phyloP scores from a whole-genome alignment of 2,888 invertebrate species.

The Hirtodrosophila alboralis region DNA sequence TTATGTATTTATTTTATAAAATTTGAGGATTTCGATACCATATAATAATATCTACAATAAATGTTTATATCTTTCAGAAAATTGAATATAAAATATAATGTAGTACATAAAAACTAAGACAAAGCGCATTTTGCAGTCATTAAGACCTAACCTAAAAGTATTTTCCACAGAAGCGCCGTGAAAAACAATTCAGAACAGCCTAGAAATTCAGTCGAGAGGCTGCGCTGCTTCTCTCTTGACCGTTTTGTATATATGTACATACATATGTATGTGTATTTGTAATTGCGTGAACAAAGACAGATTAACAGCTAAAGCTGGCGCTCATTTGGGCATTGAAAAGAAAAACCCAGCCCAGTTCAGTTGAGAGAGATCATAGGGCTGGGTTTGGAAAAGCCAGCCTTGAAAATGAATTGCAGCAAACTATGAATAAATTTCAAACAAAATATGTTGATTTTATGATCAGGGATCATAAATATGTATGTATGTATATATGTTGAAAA shows the following conservation, averaged over 20 bases:
- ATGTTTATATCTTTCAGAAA: too few relatives aligned
- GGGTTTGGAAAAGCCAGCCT: slow-evolving; percentile 68
- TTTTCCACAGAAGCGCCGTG: slow-evolving; percentile 57
- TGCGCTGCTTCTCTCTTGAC: slow-evolving; percentile 29
- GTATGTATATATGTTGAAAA: slow-evolving; percentile 58
- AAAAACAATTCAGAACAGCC: slow-evolving; percentile 20
- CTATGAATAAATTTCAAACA: slow-evolving; percentile 61
- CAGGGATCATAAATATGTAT: slow-evolving; percentile 6
- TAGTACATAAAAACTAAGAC: too few relatives aligned
- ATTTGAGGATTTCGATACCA: too few relatives aligned
- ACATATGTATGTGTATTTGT: too few relatives aligned
- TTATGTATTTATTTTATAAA: too few relatives aligned
- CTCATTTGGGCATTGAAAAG: slow-evolving; percentile 38
- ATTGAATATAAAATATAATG: too few relatives aligned
- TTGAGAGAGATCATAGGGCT: slow-evolving; percentile 6
- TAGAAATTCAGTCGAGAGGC: slow-evolving; percentile 25
- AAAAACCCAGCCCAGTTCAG: slow-evolving; percentile 3
- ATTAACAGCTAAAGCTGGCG: slow-evolving; percentile 73
- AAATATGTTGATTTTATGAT: slow-evolving; percentile 40
- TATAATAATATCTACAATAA: too few relatives aligned
- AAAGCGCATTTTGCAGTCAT: slow-evolving; percentile 22
- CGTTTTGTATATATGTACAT: slow-evolving; percentile 35
- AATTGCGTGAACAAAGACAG: slow-evolving; percentile 69
- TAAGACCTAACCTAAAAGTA: neutral
- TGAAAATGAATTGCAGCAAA: slow-evolving; percentile 59